Evolutionary conservation across 1,140 invertebrate species (phyloP), one percentile per base, ranked within the genome.

Genomic region (Drosophila ercepeae): DNA sequence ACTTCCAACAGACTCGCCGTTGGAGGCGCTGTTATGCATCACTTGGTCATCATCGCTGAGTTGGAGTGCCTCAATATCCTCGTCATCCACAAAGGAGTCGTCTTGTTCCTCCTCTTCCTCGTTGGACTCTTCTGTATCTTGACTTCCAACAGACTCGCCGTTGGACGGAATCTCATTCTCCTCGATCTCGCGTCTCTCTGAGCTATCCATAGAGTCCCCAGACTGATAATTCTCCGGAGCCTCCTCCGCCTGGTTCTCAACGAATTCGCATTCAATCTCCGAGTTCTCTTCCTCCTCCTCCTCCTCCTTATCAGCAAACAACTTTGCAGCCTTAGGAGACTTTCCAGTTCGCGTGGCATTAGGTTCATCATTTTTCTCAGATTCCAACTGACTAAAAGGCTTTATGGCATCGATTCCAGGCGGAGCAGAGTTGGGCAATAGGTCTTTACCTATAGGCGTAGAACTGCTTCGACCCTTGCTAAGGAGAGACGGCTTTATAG

Each of bases 1-100:
- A 51, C 89, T 90, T 4, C 88, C 86, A 32, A 91, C 75, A 4
- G 86, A 90, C 25, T 91, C 89, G 8, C 86, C 89, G 18, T 86
- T 67, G 11, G 51, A 34, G n/a, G n/a, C n/a, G n/a, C n/a, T n/a
- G n/a, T n/a, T n/a, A n/a, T n/a, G n/a, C n/a, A n/a, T n/a, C n/a
- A n/a, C n/a, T n/a, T n/a, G n/a, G n/a, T n/a, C n/a, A n/a, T n/a
- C n/a, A n/a, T n/a, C n/a, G n/a, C n/a, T n/a, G n/a, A n/a, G n/a
- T n/a, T n/a, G n/a, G 9, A 84, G 46, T 0, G 54, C 41, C 13
- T 44, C 42, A 41, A 73, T n/a, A 3, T 49, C 45, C 27, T 75
- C 73, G 6, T 39, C 44, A 13, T 34, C 54, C 19, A 90, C 63
- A 44, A 90, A 90, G 5, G 89, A 90, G 4, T 79, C 51, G 42